A percentile compares a stretch with the other conserved stretches of the same genome.
These are phyloP conservation scores for Nomada ferruginata DNA, from an alignment of 2,888 invertebrate genomes.

Conservation along the genomic window DNA sequence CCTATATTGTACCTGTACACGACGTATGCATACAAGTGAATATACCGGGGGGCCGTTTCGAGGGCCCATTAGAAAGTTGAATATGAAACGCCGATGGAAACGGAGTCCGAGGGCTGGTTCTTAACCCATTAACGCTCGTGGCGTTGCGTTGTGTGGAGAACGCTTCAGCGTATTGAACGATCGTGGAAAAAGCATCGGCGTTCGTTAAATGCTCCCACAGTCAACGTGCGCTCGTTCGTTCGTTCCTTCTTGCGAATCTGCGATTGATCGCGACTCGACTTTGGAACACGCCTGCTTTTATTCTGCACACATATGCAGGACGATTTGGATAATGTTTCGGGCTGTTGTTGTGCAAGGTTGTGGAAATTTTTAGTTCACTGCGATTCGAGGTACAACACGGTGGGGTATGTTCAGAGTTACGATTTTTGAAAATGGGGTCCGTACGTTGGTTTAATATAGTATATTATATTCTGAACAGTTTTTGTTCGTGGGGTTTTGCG, in stretches of 20 bases:
- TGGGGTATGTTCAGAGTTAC: no score
- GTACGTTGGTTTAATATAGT: no score
- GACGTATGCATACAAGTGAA: background rate
- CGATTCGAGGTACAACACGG: no score
- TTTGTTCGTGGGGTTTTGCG: no score
- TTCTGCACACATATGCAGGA: no score
- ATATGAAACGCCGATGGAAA: slow-evolving; percentile 49
- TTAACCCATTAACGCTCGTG: slow-evolving; percentile 46
- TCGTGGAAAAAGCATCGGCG: slow-evolving; percentile 7
- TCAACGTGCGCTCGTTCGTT: slow-evolving; percentile 12
- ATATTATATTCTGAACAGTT: no score
- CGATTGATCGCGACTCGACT: background rate
- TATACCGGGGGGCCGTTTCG: background rate
- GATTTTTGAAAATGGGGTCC: no score
- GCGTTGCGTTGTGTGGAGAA: slow-evolving; percentile 18
- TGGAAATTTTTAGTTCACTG: no score
- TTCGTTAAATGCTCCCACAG: slow-evolving; percentile 15
- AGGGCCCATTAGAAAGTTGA: slow-evolving; percentile 50
- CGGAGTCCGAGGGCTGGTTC: slow-evolving; percentile 28
- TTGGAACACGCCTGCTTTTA: no score
- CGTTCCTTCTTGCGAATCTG: background rate
- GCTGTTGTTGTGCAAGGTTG: no score
- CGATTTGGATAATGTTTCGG: no score
- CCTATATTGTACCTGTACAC: slow-evolving; percentile 8
- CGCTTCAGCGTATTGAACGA: slow-evolving; percentile 29